Conservation (phyloP, 2,113 vertebrate genomes). For the Eulemur rufifrons region DNA sequence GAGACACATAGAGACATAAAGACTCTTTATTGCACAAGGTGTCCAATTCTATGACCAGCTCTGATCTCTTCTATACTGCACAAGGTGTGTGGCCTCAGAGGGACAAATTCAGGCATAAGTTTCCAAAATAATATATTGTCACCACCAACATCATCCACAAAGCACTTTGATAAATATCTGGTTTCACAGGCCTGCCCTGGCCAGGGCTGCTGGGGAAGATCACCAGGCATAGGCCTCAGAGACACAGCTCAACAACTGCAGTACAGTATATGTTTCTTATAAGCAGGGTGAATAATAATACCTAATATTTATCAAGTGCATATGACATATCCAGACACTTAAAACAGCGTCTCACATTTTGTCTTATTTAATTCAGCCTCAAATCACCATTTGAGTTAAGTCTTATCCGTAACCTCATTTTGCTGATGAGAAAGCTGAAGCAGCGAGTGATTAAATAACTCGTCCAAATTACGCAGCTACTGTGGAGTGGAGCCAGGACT, state of each 20-base stretch:
- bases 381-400: neutral
- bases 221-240: neutral
- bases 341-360: neutral
- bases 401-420: neutral
- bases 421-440: conserved; percentile 16
- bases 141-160: neutral
- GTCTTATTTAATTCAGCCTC: neutral
- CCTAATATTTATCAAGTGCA: neutral
- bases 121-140: neutral
- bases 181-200: neutral
- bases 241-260: neutral
- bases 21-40: too few relatives aligned
- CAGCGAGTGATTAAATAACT: neutral
- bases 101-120: neutral
- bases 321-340: neutral
- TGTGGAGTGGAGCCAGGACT: neutral
- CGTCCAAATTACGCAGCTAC: neutral
- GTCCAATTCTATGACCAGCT: neutral
- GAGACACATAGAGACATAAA: neutral
- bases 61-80: neutral
- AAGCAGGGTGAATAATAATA: neutral
- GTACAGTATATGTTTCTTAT: neutral
- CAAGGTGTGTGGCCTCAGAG: neutral
- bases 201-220: neutral
- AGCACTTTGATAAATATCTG: neutral